phyloP scores from a whole-genome alignment of 2,797 vertebrate genomes.

The Tapirus indicus region DNA sequence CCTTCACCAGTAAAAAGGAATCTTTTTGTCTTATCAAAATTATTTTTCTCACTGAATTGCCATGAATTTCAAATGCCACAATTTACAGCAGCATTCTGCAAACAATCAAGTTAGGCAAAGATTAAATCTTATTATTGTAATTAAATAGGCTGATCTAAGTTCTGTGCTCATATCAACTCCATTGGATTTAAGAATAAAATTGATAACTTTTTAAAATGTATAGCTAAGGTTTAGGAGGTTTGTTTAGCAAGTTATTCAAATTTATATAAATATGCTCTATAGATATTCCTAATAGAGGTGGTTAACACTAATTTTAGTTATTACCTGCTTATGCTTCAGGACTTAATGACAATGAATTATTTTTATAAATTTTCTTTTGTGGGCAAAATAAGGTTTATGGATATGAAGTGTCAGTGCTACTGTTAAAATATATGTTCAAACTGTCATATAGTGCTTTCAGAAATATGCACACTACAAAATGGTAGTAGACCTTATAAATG shows the following conservation, averaged over 20 bases:
- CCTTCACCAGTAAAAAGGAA: not conserved
- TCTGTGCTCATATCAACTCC: not conserved
- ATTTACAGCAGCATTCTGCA: not conserved
- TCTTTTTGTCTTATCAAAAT: not conserved
- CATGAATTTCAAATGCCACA: not conserved
- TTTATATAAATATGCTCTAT: not conserved
- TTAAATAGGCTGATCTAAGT: not conserved
- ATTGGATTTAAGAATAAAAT: conserved; percentile 24
- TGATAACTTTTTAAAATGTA: not conserved
- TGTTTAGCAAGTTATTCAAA: not conserved
- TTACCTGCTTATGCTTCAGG: conserved; percentile 46
- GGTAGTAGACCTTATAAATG: not conserved
- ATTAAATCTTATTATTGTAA: not conserved
- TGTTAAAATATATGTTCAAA: not conserved
- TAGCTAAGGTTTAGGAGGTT: not conserved
- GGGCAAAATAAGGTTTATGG: not conserved
- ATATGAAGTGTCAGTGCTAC: conserved; percentile 14
- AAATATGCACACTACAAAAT: conserved; percentile 69
- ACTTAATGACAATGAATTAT: not conserved
- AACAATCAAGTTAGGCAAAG: not conserved
- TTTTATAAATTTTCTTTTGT: not conserved
- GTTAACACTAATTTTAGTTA: not conserved
- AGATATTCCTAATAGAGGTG: not conserved
- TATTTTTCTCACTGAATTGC: not conserved
- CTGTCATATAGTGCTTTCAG: conserved; percentile 58